Evolutionary conservation across 2,113 vertebrate species (phyloP), one percentile per base, ranked within the genome.

Genomic region (Prinia subflava): DNA sequence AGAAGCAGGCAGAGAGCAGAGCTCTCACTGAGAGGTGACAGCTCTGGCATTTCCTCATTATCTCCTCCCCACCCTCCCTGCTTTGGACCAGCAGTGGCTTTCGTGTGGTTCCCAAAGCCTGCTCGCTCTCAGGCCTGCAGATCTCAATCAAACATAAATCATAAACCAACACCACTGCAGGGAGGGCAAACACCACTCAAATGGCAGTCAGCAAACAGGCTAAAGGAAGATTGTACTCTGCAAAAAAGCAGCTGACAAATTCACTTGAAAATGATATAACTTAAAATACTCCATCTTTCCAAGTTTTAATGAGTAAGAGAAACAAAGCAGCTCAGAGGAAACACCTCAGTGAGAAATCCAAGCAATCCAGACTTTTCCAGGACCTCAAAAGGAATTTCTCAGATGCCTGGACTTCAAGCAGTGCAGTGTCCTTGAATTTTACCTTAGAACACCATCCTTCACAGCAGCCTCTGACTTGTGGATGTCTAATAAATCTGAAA

Each of bases 401-500:
- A 81, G 39, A 47, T 7, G 35, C 35, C 47, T 74, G 47, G 42
- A 63, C 44, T 50, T 86, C 59, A 15, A 69, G 5, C 56, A 68
- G 42, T 25, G 47, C 10, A 46, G 35, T n/a, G 52, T 33, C 92
- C 89, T 93, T 95, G 76, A 67, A 94, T 84, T 39, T 63, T 76
- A 68, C 74, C 78, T 93, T 53, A n/a, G 21, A 85, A 87, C 49
- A 89, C 4, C 52, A 52, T 44, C 68, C 75, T 92, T 63, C 71
- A 89, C 64, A 81, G 86, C 73, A 73, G 80, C 39, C 56, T 86
- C 60, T 89, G 83, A 78, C 86, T 87, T 41, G 52, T 19, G 64
- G 33, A 60, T 67, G 33, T 83, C 83, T 71, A 71, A 94, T 92
- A 77, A 77, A 93, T 81, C 42, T 70, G 60, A 86, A 87, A 81